These are phyloP conservation scores for Lochmaea crataegi DNA, from an alignment of 2,888 invertebrate genomes.

Conservation along the genomic window DNA sequence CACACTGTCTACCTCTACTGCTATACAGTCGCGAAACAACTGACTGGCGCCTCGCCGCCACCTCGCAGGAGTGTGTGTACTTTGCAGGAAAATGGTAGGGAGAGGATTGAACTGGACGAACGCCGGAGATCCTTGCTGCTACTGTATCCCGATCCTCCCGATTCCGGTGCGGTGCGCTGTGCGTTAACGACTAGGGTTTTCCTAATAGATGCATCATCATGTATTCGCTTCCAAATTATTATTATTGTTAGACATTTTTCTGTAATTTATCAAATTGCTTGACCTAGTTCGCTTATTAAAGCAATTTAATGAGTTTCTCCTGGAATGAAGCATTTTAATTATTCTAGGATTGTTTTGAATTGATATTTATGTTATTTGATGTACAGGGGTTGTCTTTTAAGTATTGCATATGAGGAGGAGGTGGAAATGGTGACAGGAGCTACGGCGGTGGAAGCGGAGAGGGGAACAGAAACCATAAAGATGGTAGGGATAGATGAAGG, in stretches of 20 bases:
- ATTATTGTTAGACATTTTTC: constrained; percentile 17
- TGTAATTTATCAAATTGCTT: constrained; percentile 7
- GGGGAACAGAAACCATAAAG: too few relatives aligned
- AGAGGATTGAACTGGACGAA: constrained; percentile 30
- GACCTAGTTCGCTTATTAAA: not conserved
- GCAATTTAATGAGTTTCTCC: too few relatives aligned
- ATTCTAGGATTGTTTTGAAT: too few relatives aligned
- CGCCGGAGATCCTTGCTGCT: constrained; percentile 33
- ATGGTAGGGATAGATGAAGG: too few relatives aligned
- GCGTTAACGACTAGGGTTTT: constrained; percentile 13
- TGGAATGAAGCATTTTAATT: too few relatives aligned
- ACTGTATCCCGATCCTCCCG: constrained; percentile 32
- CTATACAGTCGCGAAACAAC: constrained; percentile 38
- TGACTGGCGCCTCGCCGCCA: constrained; percentile 34
- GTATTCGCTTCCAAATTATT: not conserved
- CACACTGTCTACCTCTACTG: constrained; percentile 18
- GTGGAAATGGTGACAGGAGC: too few relatives aligned
- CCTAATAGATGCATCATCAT: constrained; percentile 28
- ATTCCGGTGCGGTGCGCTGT: constrained; percentile 22
- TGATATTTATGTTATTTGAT: too few relatives aligned
- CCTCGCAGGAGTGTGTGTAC: constrained; percentile 32
- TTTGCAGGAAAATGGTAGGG: constrained; percentile 39
- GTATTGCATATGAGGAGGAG: too few relatives aligned
- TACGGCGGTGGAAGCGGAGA: too few relatives aligned
- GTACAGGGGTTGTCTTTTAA: too few relatives aligned